Evolutionary conservation across 1,140 invertebrate genomes (phyloP), one percentile per base, ranked within the genome.

Genomic region (Limonius californicus): DNA sequence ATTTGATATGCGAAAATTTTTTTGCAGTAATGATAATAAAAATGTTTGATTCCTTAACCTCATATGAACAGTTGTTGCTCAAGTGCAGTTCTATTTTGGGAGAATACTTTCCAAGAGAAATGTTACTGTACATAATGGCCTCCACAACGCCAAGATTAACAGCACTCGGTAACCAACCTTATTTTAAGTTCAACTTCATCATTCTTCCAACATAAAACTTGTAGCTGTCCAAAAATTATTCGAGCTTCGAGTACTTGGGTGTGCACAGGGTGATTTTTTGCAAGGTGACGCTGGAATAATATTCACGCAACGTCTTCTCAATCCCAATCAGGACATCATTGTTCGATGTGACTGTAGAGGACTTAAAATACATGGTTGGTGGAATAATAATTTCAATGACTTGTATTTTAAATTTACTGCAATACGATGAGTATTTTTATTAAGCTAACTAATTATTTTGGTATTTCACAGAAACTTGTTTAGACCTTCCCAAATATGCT

Each of bases 81-180:
- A 87, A 87, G 72, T 83, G 81, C 61, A 81, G 81, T 2, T 77
- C 84, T 0, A 80, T 85, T 0, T 72, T 86, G 2, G 85, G 85
- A 0, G 80, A 82, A 35, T 79, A 78, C 19, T 81, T 86, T 59
- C 78, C 80, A 9, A 76, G 84, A 64, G 72, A 74, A 30, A 84
- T 85, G 79, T 66, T 86, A 9, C 70, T 80, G 8, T 77, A 78
- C 66, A 64, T 86, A 7, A 75, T 85, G 73, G 72, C 78, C 54
- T 30, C 73, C 14, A 78, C 78, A 19, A 70, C 75, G n/a, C 59
- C 70, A 2, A 73, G 75, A 57, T 76, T 79, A 54, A 77, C 81
- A 12, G 81, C 78, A 19, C 53, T 77, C 59, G 79, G 83, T 84
- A 70, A 63, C 18, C 3, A 27, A 27, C 3, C 3, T 27, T 27